phyloP scores from a whole-genome alignment of 2,888 invertebrate genomes.

The Drepana falcataria region DNA sequence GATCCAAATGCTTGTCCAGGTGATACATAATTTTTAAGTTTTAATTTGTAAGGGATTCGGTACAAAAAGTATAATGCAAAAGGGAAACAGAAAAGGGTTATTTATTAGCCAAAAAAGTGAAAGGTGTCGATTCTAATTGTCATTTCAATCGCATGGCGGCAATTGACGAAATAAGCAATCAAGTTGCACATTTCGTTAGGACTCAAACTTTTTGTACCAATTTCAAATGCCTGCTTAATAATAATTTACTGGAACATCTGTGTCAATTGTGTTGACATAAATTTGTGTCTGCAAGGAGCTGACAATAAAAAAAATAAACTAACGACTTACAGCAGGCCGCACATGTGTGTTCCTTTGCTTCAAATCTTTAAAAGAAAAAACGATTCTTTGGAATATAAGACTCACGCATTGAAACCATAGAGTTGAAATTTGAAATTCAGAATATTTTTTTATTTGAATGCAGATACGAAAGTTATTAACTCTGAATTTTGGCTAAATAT shows the following conservation, averaged over 20 bases:
- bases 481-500: conserved; percentile 54
- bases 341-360: conserved; percentile 60
- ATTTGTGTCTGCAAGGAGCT: conserved; percentile 46
- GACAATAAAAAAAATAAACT: conserved; percentile 53
- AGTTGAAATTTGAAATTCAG: conserved; percentile 30
- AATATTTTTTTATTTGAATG: conserved; percentile 9
- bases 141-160: not conserved
- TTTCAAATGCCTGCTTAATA: conserved; percentile 27
- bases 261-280: conserved; percentile 65
- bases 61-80: not conserved
- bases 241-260: conserved; percentile 58
- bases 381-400: conserved; percentile 13
- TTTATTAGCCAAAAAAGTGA: not conserved
- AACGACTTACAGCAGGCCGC: conserved; percentile 55
- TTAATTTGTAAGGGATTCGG: no score
- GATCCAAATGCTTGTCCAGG: no score
- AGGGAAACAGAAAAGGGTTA: not conserved
- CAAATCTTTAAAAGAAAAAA: conserved; percentile 35
- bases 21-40: no score
- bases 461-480: conserved; percentile 32
- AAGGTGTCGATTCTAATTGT: not conserved
- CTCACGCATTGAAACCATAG: conserved; percentile 12
- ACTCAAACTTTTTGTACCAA: conserved; percentile 9
- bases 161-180: not conserved
- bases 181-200: not conserved